phyloP scores from a whole-genome alignment of 2,797 vertebrate species.

The Cyprinodon diabolis region DNA sequence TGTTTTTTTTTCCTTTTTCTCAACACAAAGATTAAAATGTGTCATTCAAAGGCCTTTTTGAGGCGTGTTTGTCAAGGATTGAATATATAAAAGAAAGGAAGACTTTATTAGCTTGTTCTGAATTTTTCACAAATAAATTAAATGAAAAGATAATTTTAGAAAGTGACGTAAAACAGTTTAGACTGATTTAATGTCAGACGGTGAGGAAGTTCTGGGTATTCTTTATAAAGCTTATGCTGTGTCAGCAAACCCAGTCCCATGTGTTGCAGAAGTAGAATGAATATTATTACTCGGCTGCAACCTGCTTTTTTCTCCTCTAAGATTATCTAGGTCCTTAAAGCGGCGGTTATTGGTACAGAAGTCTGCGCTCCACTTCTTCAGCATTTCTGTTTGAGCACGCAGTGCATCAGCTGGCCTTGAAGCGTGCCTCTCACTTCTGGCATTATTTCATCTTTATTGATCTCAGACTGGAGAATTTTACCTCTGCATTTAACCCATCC shows the following conservation, averaged over 20 bases:
- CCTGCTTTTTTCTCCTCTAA: neutral
- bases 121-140: neutral
- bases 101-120: neutral
- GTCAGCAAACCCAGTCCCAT: neutral
- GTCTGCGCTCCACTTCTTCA: constrained; percentile 19
- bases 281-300: constrained; percentile 1
- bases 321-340: constrained; percentile 5
- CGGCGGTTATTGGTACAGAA: constrained; percentile 23
- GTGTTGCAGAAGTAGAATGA: constrained; percentile 11
- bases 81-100: too few relatives aligned
- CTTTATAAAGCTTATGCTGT: neutral
- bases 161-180: neutral
- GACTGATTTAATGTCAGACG: neutral
- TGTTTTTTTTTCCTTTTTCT: too few relatives aligned
- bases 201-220: neutral
- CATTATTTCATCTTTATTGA: neutral
- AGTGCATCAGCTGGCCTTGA: constrained; percentile 31
- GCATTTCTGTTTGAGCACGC: constrained; percentile 30
- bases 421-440: constrained; percentile 24
- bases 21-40: neutral
- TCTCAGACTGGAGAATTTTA: too few relatives aligned
- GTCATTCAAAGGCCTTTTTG: too few relatives aligned
- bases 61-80: too few relatives aligned
- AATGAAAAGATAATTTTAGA: neutral
- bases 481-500: too few relatives aligned